Percentiles rank a stretch among this genome's conserved stretches.
Conservation (phyloP, 2,797 vertebrate genomes). For the Choloepus didactylus region DNA sequence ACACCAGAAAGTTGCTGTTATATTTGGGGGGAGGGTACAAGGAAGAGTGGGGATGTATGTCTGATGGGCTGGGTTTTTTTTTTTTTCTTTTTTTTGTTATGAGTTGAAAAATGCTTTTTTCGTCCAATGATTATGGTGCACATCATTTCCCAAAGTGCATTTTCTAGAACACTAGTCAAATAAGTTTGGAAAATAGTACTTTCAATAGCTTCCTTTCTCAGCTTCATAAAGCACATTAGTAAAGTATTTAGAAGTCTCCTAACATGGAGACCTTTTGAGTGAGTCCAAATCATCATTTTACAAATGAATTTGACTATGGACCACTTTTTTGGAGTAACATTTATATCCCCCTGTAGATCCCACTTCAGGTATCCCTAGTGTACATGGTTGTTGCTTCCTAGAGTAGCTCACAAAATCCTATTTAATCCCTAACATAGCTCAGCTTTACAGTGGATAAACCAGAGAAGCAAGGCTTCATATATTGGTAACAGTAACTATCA, state of each 20-base stretch:
- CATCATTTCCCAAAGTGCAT: neutral
- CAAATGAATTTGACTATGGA: neutral
- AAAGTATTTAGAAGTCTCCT: slow-evolving; percentile 18
- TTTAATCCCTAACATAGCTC: neutral
- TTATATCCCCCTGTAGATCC: neutral
- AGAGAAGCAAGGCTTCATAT: neutral
- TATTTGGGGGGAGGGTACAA: neutral
- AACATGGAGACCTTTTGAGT: slow-evolving; percentile 1
- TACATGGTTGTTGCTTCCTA: neutral
- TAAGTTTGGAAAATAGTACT: slow-evolving; percentile 25
- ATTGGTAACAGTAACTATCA: neutral
- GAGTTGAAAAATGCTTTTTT: neutral
- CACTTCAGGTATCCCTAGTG: neutral
- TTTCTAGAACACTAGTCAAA: neutral
- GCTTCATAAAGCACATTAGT: neutral
- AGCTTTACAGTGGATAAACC: neutral
- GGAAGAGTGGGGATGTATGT: neutral
- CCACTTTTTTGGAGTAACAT: neutral
- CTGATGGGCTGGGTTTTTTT: neutral
- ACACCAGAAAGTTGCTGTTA: neutral
- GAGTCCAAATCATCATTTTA: neutral
- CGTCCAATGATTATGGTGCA: neutral
- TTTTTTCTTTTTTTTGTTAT: slow-evolving; percentile 11
- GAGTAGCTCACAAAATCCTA: neutral
- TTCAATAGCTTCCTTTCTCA: neutral